phyloP scores from a whole-genome alignment of 2,888 invertebrate genomes.

The Sminthurides aquaticus region DNA sequence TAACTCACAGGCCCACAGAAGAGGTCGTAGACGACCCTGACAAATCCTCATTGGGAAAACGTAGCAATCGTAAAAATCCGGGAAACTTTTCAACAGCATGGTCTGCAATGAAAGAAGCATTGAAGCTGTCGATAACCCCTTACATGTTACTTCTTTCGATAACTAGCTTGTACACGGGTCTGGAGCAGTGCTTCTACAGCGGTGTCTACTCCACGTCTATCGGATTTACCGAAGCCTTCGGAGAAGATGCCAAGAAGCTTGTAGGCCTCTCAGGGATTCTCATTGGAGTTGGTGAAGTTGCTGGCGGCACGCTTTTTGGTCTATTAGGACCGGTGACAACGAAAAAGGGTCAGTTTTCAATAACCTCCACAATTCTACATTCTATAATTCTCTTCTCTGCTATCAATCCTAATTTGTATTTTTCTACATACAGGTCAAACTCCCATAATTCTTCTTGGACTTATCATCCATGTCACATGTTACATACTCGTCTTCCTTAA shows the following conservation, averaged over 20 bases:
- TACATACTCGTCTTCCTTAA: slow-evolving; percentile 83
- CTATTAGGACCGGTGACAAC: slow-evolving; percentile 78
- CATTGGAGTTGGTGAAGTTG: slow-evolving; percentile 87
- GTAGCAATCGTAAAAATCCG: slow-evolving; percentile 1
- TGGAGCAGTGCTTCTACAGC: slow-evolving; percentile 20
- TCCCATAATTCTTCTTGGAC: slow-evolving; percentile 82
- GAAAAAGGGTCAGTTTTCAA: slow-evolving; percentile 44
- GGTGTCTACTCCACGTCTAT: slow-evolving; percentile 16
- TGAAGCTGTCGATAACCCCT: slow-evolving; percentile 66
- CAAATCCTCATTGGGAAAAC: slow-evolving; percentile 18
- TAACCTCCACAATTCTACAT: not conserved
- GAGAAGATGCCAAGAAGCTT: slow-evolving; percentile 69
- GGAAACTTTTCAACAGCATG: slow-evolving; percentile 46
- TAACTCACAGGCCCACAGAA: slow-evolving; percentile 7
- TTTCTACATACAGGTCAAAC: slow-evolving; percentile 54
- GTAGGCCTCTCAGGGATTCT: slow-evolving; percentile 90
- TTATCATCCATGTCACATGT: slow-evolving; percentile 68
- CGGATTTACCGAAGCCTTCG: slow-evolving; percentile 65
- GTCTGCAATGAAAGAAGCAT: slow-evolving; percentile 66
- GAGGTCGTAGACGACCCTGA: slow-evolving; percentile 20
- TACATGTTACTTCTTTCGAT: slow-evolving; percentile 57
- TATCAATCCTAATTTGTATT: not conserved
- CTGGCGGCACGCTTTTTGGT: slow-evolving; percentile 81
- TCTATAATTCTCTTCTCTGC: no score
- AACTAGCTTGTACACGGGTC: slow-evolving; percentile 15